Conservation (phyloP, 2,888 invertebrate genomes). For the Crepidodera aurea region DNA sequence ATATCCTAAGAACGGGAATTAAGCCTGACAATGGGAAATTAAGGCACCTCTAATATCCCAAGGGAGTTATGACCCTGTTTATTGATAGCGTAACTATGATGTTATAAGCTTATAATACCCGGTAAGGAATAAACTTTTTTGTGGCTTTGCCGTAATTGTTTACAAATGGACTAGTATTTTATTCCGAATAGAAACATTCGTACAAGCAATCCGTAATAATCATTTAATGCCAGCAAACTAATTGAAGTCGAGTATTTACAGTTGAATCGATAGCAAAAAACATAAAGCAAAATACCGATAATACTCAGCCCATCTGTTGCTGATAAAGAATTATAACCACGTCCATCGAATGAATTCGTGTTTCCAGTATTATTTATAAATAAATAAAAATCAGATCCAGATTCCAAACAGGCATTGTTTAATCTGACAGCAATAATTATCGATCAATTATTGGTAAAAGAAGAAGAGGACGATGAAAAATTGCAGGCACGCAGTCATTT, state of each 20-base stretch:
- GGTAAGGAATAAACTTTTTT: too few species aligned
- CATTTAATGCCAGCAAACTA: slow-evolving; percentile 14
- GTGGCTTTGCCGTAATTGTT: too few species aligned
- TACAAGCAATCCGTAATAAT: too few species aligned
- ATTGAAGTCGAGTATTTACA: slow-evolving; percentile 18
- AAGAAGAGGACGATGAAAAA: slow-evolving; percentile 41
- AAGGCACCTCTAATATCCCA: too few species aligned
- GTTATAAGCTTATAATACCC: too few species aligned
- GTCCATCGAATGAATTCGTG: slow-evolving; percentile 46
- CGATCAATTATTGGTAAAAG: slow-evolving; percentile 52
- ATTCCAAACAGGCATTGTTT: slow-evolving; percentile 52
- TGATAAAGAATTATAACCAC: slow-evolving; percentile 47
- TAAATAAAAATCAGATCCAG: slow-evolving; percentile 49
- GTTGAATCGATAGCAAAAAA: slow-evolving; percentile 15
- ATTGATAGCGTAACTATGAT: too few species aligned
- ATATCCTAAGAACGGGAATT: too few species aligned
- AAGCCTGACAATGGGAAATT: too few species aligned
- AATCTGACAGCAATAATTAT: slow-evolving; percentile 55
- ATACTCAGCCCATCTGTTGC: slow-evolving; percentile 33
- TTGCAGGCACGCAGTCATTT: slow-evolving; percentile 51
- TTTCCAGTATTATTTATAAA: slow-evolving; percentile 48
- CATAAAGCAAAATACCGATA: slow-evolving; percentile 10
- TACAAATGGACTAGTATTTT: too few species aligned
- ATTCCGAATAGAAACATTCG: too few species aligned
- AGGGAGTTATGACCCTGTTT: too few species aligned